Conservation (phyloP, 2,113 vertebrate species). For the Coregonus clupeaformis region DNA sequence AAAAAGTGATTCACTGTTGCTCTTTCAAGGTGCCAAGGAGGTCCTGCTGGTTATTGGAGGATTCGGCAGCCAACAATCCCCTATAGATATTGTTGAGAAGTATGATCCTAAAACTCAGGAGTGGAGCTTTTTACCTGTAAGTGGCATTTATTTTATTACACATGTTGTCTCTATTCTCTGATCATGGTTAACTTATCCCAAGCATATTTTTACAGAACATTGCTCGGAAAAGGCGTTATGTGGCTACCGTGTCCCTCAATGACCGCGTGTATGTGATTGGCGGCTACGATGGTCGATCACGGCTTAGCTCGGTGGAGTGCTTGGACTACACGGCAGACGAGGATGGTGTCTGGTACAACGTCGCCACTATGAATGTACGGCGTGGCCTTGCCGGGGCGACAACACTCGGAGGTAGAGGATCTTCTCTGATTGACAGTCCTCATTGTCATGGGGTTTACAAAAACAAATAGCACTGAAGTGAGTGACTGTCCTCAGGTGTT, state of each 20-base stretch:
- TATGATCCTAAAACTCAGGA: constrained; percentile 98
- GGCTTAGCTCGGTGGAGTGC: constrained; percentile 96
- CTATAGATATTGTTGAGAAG: constrained; percentile 96
- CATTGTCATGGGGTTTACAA: not conserved
- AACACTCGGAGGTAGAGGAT: constrained; percentile 84
- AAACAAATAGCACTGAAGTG: not conserved
- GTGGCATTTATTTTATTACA: constrained; percentile 42
- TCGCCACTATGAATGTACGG: constrained; percentile 97
- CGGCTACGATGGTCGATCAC: constrained; percentile 92
- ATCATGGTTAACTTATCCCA: not conserved
- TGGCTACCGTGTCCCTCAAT: constrained; percentile 93
- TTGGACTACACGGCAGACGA: constrained; percentile 94
- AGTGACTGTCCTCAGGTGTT: not conserved
- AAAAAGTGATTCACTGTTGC: not conserved
- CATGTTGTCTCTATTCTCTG: constrained; percentile 9
- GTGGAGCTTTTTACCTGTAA: constrained; percentile 95
- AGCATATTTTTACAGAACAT: constrained; percentile 80
- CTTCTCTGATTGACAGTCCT: not conserved
- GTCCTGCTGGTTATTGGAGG: constrained; percentile 95
- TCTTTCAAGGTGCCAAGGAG: constrained; percentile 90
- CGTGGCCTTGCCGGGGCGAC: constrained; percentile 94
- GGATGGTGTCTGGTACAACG: constrained; percentile 97
- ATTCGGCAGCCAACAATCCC: constrained; percentile 97
- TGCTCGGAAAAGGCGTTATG: constrained; percentile 92
- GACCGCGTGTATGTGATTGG: constrained; percentile 97